Conservation (phyloP, 2,797 vertebrate genomes). For the Cryptoprocta ferox region DNA sequence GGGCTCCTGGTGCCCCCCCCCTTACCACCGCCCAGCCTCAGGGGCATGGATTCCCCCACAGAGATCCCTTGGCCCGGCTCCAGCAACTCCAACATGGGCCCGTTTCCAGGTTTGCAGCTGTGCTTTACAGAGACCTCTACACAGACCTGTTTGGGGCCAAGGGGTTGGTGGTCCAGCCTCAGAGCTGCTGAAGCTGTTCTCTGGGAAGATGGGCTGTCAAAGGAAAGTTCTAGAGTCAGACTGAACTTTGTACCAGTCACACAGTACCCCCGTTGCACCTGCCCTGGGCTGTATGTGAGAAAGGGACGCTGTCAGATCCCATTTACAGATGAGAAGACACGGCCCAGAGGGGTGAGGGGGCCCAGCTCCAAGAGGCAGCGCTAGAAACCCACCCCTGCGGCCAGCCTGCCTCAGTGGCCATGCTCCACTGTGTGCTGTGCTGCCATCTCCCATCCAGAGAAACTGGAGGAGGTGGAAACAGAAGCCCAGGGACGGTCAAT, state of each 20-base stretch:
- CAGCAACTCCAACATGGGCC: not conserved
- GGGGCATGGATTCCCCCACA: not conserved
- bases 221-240: not conserved
- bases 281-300: not conserved
- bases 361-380: not conserved
- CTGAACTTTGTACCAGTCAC: not conserved
- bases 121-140: not conserved
- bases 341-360: not conserved
- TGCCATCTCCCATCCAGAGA: not conserved
- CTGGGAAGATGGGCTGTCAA: not conserved
- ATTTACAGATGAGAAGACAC: not conserved
- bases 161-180: not conserved
- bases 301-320: not conserved
- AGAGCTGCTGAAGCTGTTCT: not conserved
- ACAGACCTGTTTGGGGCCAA: not conserved
- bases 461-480: not conserved
- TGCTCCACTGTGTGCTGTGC: accelerated
- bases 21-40: too few relatives aligned
- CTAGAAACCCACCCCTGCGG: not conserved
- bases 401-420: not conserved
- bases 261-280: accelerated
- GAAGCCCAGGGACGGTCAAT: not conserved
- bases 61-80: not conserved
- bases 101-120: not conserved
- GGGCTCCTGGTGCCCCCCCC: not conserved